These are phyloP conservation scores for Drosophila suboccidentalis DNA, from an alignment of 2,888 invertebrate genomes.

Conservation along the genomic window DNA sequence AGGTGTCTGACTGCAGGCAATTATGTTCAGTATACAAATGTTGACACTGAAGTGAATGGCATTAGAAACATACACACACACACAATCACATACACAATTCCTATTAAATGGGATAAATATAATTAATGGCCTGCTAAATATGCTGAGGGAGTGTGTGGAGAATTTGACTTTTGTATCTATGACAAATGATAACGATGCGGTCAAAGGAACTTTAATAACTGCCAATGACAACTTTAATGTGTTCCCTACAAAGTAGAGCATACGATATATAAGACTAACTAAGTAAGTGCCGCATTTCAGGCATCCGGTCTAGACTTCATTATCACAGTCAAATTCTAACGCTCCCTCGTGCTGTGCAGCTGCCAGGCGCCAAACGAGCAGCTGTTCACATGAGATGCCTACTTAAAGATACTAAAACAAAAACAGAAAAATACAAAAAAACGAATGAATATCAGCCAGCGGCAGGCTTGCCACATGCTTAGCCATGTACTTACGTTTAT, in stretches of 20 bases:
- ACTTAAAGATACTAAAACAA: conserved; percentile 58
- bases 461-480: conserved; percentile 50
- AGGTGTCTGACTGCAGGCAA: conserved; percentile 19
- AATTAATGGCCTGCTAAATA: conserved; percentile 59
- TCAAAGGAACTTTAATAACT: conserved; percentile 31
- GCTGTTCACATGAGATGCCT: conserved; percentile 52
- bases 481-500: conserved; percentile 24
- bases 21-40: background rate
- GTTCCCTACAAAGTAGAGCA: conserved; percentile 4
- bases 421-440: conserved; percentile 4
- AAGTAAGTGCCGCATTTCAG: conserved; percentile 57
- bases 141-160: background rate
- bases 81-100: conserved; percentile 47
- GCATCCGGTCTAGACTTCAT: conserved; percentile 78
- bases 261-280: conserved; percentile 44
- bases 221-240: conserved; percentile 45
- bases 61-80: conserved; percentile 8
- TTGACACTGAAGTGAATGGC: conserved; percentile 3
- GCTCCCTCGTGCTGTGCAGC: conserved; percentile 35
- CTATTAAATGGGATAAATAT: conserved; percentile 35
- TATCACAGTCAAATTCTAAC: conserved; percentile 47
- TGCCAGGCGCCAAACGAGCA: conserved; percentile 43
- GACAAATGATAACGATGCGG: conserved; percentile 60
- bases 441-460: conserved; percentile 40
- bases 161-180: conserved; percentile 41